Percentiles rank a stretch among this genome's conserved stretches.
These are phyloP conservation scores for Trichopria drosophilae DNA, from an alignment of 2,888 invertebrate species.

Conservation along the genomic window DNA sequence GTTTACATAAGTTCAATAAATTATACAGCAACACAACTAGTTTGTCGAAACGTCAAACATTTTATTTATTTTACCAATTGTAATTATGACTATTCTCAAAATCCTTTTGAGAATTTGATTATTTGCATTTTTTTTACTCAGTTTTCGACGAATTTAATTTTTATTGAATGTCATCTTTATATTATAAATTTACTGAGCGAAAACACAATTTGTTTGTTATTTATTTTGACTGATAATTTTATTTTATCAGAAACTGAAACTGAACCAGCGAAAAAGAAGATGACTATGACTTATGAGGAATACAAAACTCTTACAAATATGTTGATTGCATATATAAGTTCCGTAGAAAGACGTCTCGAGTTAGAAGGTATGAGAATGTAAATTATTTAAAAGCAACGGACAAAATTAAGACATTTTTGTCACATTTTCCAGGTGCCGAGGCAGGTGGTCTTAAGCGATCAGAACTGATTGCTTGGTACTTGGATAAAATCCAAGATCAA, in stretches of 20 bases:
- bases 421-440: slow-evolving; percentile 20
- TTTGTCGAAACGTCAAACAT: no score
- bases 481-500: slow-evolving; percentile 82
- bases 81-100: no score
- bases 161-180: no score
- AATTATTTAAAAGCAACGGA: background rate
- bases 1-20: no score
- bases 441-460: slow-evolving; percentile 75
- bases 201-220: no score
- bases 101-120: no score
- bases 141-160: no score
- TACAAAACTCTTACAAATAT: slow-evolving; percentile 91
- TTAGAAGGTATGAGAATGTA: slow-evolving; percentile 59
- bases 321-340: slow-evolving; percentile 86
- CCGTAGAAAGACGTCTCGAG: slow-evolving; percentile 75
- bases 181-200: no score
- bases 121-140: no score
- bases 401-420: background rate
- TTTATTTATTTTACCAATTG: no score
- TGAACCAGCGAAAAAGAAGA: slow-evolving; percentile 67
- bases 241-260: background rate
- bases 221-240: no score
- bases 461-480: slow-evolving; percentile 90
- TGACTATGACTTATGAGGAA: slow-evolving; percentile 87
- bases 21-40: no score